These are phyloP conservation scores for Tetraneura akinire DNA, from an alignment of 1,140 invertebrate species.

Conservation along the genomic window DNA sequence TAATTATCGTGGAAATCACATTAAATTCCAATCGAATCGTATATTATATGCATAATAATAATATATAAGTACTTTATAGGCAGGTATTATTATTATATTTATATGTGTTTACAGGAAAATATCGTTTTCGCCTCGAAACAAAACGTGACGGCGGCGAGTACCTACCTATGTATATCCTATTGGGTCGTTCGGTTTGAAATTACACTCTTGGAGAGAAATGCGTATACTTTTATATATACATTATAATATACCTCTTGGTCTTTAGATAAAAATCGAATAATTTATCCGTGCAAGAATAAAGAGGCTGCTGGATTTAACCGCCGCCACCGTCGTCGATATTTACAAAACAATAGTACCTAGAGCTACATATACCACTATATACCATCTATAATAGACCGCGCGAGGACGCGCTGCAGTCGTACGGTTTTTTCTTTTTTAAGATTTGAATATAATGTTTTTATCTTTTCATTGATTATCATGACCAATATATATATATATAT, in stretches of 20 bases:
- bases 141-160: slow-evolving; percentile 38
- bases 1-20: not conserved
- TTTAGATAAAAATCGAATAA: slow-evolving; percentile 45
- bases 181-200: slow-evolving; percentile 12
- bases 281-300: slow-evolving; percentile 9
- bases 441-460: slow-evolving; percentile 37
- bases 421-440: not conserved
- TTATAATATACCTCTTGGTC: not conserved
- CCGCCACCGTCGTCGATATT: slow-evolving; percentile 5
- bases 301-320: not conserved
- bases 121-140: slow-evolving; percentile 22
- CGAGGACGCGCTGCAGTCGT: not conserved
- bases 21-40: not conserved
- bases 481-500: not conserved
- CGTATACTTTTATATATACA: not conserved
- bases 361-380: too few relatives aligned
- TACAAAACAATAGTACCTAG: slow-evolving; percentile 1
- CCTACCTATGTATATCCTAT: too few relatives aligned
- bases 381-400: not conserved
- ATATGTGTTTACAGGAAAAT: not conserved
- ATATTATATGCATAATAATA: not conserved
- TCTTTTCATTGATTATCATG: not conserved
- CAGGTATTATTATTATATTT: not conserved
- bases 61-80: not conserved
- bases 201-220: not conserved